Conservation (phyloP, 2,113 vertebrate genomes). For the Rhizomys pruinosus region DNA sequence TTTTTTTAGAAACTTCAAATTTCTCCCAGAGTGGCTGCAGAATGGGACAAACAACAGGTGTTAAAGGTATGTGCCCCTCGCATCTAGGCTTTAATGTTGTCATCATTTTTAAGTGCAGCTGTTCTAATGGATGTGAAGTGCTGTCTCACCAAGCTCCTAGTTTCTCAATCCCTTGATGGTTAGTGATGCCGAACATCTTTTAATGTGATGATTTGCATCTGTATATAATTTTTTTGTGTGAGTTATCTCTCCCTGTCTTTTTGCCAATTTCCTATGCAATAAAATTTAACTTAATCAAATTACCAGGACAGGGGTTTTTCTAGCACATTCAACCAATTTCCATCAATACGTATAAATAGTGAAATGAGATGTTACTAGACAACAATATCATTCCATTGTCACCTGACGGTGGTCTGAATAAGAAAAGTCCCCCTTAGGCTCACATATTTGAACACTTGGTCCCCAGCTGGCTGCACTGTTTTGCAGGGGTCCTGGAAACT, state of each 20-base stretch:
- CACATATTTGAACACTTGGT: no score
- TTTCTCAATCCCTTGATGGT: neutral
- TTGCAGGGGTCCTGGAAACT: no score
- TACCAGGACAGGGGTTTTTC: neutral
- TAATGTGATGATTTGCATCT: constrained; percentile 25
- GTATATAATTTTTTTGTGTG: neutral
- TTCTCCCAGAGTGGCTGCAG: no score
- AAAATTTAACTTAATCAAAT: constrained; percentile 14
- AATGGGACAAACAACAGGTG: no score
- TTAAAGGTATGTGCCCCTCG: neutral
- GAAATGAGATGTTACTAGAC: neutral
- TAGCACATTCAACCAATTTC: no score
- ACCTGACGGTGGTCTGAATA: neutral
- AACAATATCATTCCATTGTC: neutral
- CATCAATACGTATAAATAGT: neutral
- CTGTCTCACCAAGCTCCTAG: neutral
- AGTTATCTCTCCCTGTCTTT: neutral
- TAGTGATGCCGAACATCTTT: neutral
- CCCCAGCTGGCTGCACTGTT: no score
- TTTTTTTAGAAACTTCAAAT: neutral
- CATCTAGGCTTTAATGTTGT: neutral
- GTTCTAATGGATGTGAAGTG: neutral
- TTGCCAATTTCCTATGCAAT: constrained; percentile 28
- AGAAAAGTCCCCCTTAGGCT: no score
- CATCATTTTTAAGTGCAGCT: neutral